Conservation (phyloP, 92 coral and sea anemone species). For the Zoanthus sociatus region DNA sequence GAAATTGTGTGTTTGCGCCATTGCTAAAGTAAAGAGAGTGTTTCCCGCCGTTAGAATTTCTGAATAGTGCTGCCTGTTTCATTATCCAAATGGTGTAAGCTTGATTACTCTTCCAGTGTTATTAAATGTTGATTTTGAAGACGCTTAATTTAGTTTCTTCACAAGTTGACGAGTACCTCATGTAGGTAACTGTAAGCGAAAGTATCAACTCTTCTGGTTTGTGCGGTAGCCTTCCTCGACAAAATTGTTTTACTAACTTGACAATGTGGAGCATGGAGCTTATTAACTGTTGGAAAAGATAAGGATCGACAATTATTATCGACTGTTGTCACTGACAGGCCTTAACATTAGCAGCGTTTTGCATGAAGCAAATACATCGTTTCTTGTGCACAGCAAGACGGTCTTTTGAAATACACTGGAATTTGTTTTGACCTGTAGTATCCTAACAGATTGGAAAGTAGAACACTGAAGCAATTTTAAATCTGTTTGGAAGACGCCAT, state of each 20-base stretch:
- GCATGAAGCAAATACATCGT: slow-evolving; percentile 25
- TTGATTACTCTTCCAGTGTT: slow-evolving; percentile 12
- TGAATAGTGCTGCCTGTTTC: slow-evolving; percentile 44
- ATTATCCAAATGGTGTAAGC: slow-evolving; percentile 7
- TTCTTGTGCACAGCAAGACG: slow-evolving; percentile 19
- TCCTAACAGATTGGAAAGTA: slow-evolving; percentile 50
- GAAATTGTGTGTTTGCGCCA: slow-evolving; percentile 74
- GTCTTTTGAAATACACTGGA: slow-evolving; percentile 47
- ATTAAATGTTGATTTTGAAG: slow-evolving; percentile 58
- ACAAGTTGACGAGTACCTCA: slow-evolving; percentile 17
- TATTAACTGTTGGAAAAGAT: slow-evolving; percentile 35
- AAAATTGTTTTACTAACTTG: slow-evolving; percentile 14
- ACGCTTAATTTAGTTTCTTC: slow-evolving; percentile 35
- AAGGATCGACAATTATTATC: slow-evolving; percentile 26
- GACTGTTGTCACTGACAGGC: slow-evolving; percentile 18
- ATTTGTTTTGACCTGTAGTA: slow-evolving; percentile 50
- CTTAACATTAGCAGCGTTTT: background rate
- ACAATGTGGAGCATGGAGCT: slow-evolving; percentile 42
- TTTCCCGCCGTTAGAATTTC: slow-evolving; percentile 89
- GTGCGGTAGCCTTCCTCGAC: slow-evolving; percentile 8
- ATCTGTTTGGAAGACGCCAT: slow-evolving; percentile 67
- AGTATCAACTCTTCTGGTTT: slow-evolving; percentile 7
- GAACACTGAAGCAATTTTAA: slow-evolving; percentile 20
- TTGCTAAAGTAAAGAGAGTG: slow-evolving; percentile 70
- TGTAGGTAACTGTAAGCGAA: slow-evolving; percentile 38